Evolutionary conservation across 2,113 vertebrate species (phyloP).

Genomic region (Syngnathus typhle): DNA sequence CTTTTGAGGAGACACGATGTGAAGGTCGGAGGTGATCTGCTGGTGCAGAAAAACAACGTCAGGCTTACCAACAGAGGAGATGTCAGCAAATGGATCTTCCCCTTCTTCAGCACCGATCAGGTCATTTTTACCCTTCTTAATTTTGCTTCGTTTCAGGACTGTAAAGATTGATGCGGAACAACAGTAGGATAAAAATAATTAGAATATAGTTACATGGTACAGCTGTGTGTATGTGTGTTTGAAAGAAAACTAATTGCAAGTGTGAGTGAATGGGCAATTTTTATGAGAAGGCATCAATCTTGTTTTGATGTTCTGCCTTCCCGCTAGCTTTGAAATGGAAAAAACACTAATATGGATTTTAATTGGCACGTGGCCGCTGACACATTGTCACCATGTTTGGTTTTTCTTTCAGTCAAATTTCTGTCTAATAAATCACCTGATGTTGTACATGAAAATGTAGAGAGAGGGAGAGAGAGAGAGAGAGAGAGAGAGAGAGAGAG

Average conservation of each 20-base stretch:
- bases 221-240: background rate
- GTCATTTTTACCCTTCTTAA: slow-evolving; percentile 87
- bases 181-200: background rate
- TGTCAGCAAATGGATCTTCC: slow-evolving; percentile 86
- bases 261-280: slow-evolving; percentile 37
- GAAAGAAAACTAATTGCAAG: background rate
- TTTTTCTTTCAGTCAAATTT: slow-evolving; percentile 2
- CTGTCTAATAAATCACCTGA: background rate
- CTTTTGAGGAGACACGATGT: slow-evolving; percentile 12
- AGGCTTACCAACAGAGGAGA: slow-evolving; percentile 88
- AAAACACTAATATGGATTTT: slow-evolving; percentile 26
- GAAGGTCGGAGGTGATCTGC: slow-evolving; percentile 28
- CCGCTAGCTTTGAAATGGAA: slow-evolving; percentile 30
- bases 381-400: background rate
- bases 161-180: slow-evolving; percentile 19
- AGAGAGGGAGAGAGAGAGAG: background rate
- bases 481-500: too few species aligned
- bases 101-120: slow-evolving; percentile 91
- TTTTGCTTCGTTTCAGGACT: slow-evolving; percentile 90
- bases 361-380: slow-evolving; percentile 16
- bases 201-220: background rate
- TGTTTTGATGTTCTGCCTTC: slow-evolving; percentile 37
- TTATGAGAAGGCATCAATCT: slow-evolving; percentile 43
- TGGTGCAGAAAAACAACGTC: slow-evolving; percentile 7
- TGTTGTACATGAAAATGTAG: background rate